phyloP scores from a whole-genome alignment of 2,797 vertebrate species.

The Helarctos malayanus region DNA sequence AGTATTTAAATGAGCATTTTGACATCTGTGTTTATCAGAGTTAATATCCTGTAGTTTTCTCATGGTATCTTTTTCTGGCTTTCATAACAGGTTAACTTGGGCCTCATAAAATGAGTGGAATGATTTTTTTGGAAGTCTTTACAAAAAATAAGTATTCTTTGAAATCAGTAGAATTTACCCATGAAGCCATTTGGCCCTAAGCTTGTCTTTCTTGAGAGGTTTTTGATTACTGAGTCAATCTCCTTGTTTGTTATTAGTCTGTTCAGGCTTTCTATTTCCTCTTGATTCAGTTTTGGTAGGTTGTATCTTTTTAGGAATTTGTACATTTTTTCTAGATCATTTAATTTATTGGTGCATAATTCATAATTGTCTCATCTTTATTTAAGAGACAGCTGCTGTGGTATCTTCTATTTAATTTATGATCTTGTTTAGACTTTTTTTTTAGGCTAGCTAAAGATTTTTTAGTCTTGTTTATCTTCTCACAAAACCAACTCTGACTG shows the following conservation, averaged over 20 bases:
- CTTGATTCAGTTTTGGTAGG: neutral
- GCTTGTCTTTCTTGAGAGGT: neutral
- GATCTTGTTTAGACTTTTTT: neutral
- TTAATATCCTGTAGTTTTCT: neutral
- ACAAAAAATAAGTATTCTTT: neutral
- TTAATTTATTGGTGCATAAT: neutral
- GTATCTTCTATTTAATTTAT: neutral
- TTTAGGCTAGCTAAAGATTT: neutral
- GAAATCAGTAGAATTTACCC: neutral
- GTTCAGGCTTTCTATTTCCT: neutral
- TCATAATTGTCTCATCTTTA: neutral
- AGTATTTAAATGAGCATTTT: neutral
- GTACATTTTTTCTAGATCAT: neutral
- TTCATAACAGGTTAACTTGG: neutral
- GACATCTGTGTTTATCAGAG: neutral
- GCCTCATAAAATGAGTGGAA: neutral
- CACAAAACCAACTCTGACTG: neutral
- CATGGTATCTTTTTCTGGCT: neutral
- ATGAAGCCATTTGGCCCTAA: neutral
- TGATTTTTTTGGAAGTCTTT: neutral
- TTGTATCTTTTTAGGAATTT: neutral
- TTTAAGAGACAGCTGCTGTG: neutral
- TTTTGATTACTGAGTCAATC: neutral
- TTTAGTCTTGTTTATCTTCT: neutral
- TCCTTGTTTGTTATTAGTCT: neutral